Evolutionary conservation across 2,113 vertebrate species (phyloP), one percentile per base, ranked within the genome.

Genomic region (Carollia perspicillata): DNA sequence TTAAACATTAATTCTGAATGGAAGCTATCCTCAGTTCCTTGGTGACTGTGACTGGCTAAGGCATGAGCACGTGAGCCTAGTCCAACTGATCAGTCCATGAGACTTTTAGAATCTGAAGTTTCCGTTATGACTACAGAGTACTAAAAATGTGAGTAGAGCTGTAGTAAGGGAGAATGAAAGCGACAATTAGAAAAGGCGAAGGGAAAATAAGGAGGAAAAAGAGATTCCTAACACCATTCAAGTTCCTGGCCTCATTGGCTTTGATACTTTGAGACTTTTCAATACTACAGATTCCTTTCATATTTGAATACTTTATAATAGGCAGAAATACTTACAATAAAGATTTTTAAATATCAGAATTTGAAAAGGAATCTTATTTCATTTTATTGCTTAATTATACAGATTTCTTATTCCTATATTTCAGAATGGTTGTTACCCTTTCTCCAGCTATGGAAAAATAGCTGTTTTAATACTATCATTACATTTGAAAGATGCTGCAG

Each of bases 351-450:
- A 75, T 42, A 87, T 37, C 33, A 58, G 60, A 88, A 78, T 88
- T 85, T 94, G 89, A 96, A 94, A 8, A 93, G 20, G 30, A 84
- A 42, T 47, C 75, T 93, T 81, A 77, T 40, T 94, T 93, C 40
- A 95, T 75, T 89, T 84, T 66, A 94, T 75, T 94, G 47, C 6
- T 84, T 68, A 89, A 58, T 71, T 92, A 60, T 18, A 40, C 37
- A 92, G 22, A 49, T 40, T 37, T 89, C 74, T 96, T 23, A 66
- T 89, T 88, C 17, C n/a, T 77, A 2, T 85, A 77, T 92, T 86
- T 65, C 80, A 94, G 35, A 93, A 74, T 81, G 40, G 90, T 51
- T 87, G 33, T 72, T 74, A 95, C 16, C 22, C 23, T 83, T 51
- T 89, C 16, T 75, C 33, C 9, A 86, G 55, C 49, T 71, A 74